phyloP scores from a whole-genome alignment of 1,140 invertebrate genomes.

The Subanguina moxae region DNA sequence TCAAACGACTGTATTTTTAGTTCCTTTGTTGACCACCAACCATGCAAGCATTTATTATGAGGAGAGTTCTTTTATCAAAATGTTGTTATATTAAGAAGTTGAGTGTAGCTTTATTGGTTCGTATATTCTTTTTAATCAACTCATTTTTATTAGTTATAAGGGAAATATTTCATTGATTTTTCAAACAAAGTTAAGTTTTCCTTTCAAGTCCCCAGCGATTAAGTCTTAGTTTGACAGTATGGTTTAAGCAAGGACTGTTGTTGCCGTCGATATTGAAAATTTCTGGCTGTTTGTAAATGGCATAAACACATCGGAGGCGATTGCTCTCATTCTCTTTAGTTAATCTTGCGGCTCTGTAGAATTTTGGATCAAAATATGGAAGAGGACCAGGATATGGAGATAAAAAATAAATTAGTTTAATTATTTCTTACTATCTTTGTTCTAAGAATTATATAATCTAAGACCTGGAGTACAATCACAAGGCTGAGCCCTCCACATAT shows the following conservation, averaged over 20 bases:
- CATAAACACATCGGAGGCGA: conserved; percentile 53
- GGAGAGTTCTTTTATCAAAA: too few relatives aligned
- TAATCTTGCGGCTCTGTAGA: conserved; percentile 42
- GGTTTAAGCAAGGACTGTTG: conserved; percentile 36
- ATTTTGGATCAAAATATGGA: conserved; percentile 56
- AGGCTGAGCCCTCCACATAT: conserved; percentile 52
- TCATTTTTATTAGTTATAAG: too few relatives aligned
- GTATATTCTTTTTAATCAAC: too few relatives aligned
- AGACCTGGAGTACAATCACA: conserved; percentile 34
- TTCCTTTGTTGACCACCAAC: too few relatives aligned
- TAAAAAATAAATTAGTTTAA: too few relatives aligned
- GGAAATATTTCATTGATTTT: not conserved
- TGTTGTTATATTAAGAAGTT: too few relatives aligned
- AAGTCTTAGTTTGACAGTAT: conserved; percentile 38
- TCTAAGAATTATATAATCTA: not conserved
- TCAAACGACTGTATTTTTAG: too few relatives aligned
- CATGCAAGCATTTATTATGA: too few relatives aligned
- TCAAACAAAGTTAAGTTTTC: conserved; percentile 6
- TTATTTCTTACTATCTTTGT: conserved; percentile 17
- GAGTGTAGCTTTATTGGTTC: too few relatives aligned
- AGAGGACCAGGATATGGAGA: conserved; percentile 47
- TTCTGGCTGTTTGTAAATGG: conserved; percentile 50
- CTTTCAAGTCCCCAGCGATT: conserved; percentile 29
- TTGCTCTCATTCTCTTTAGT: conserved; percentile 52
- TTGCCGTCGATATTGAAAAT: conserved; percentile 36